These are phyloP conservation scores for Eilema griseolum DNA, from an alignment of 2,888 invertebrate genomes.

Conservation along the genomic window DNA sequence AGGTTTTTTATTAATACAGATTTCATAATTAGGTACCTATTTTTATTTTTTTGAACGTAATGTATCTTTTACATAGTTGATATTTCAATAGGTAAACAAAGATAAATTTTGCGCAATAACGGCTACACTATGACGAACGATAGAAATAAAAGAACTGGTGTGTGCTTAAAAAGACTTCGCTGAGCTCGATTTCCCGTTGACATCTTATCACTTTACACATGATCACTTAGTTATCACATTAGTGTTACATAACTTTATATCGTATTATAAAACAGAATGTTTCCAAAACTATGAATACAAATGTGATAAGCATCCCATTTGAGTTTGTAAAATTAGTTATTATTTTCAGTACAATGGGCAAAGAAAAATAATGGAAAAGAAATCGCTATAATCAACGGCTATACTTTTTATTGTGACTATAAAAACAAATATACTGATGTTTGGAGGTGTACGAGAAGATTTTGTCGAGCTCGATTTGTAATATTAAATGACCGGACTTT, in stretches of 20 bases:
- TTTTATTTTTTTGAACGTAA: no score
- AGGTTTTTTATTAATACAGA: no score
- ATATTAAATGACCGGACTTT: conserved; percentile 13
- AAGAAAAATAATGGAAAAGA: conserved; percentile 38
- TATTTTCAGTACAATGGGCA: conserved; percentile 12
- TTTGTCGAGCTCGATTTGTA: conserved; percentile 35
- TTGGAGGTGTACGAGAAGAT: conserved; percentile 13
- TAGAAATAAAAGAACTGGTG: no score
- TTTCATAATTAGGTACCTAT: no score
- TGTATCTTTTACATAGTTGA: no score
- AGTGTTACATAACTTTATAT: background rate
- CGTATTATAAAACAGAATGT: background rate
- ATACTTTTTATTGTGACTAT: conserved; percentile 36
- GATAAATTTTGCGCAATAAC: no score
- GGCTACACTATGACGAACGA: no score
- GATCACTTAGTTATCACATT: no score
- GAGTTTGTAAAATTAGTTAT: background rate
- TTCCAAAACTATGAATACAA: background rate
- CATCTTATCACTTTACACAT: no score
- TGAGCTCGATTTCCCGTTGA: no score
- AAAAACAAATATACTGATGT: conserved; percentile 3
- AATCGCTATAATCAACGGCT: conserved; percentile 45
- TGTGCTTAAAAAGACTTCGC: no score
- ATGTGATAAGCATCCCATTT: background rate
- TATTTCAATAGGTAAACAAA: no score